Evolutionary conservation across 2,797 vertebrate genomes (phyloP), one percentile per base, ranked within the genome.

Genomic region (Crocodylus rhombifer): DNA sequence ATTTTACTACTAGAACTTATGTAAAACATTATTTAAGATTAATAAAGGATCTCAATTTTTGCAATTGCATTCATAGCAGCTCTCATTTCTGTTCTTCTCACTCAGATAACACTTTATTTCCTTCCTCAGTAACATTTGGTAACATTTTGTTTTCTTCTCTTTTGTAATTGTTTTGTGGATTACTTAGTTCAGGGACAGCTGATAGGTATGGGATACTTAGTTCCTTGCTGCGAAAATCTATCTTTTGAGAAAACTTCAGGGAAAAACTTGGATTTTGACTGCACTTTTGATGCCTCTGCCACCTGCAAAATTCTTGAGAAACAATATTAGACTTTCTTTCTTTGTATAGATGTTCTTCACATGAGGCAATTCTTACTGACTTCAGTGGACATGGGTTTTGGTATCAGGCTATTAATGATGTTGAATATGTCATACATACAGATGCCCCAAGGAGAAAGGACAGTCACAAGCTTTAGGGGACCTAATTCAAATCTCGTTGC

Each of bases 361-460:
- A 42, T 42, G 42, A 42, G 42, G 42, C 42, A 42, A 42, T 42
- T 42, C 42, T 42, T 42, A 42, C 42, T 42, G 42, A 42, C 42
- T 42, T 42, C 42, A 42, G 42, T 42, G 42, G 71, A 61, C 25
- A 15, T 36, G 17, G 20, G 17, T 25, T 63, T 61, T 30, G 7
- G 1, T 0, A 1, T 28, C 10, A 56, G 15, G 61, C 56, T 42
- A 0, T 23, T 18, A 2, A 25, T 20, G 60, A 55, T n/a, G 86
- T n/a, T 14, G 33, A 26, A 5, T 76, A 77, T 56, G 25, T 28
- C 65, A 25, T 16, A 26, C 23, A 55, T 55, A 26, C 4, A 9
- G 14, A 11, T 74, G 25, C 42, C 11, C 7, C 14, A 16, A 74
- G 18, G 28, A n/a, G 14, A 15, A 25, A 26, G n/a, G 20, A 20